Base-by-base conservation (phyloP, 2,113 vertebrate species). In the Phyllostomus discolor region DNA sequence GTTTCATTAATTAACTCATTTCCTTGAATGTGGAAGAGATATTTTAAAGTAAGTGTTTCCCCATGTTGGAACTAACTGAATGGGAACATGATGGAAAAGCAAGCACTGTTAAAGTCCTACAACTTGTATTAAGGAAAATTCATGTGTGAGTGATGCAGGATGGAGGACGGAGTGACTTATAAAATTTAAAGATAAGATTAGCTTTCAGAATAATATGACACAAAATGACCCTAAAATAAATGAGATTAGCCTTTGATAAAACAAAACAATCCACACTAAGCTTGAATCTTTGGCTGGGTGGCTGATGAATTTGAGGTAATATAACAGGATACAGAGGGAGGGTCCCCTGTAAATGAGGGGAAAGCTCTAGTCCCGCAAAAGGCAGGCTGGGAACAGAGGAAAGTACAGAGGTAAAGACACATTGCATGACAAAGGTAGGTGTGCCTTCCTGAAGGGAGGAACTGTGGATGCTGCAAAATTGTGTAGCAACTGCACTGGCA, bases 1-100 rank as follows among this genome's bases (percentile, higher is more conserved):
- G 17, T 50, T 24, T 93, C 17, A 81, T 95, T 82, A 94, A 95
- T 66, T 93, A 80, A 35, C 7, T 92, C 19, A 17, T 31, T 96
- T 96, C 48, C 1, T 83, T 89, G 16, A 1, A 81, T 4, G 20
- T 20, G 17, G 16, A 86, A 52, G 70, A 88, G n/a, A n/a, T 8
- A 86, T 78, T 89, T 89, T 22, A 26, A 79, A 95, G 28, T 69
- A 52, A 95, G 22, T 69, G 41, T 43, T 69, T 6, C 0, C n/a
- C 43, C 76, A 80, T 64, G 10, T 76, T 80, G 69, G 43, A 95
- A 67, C 20, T 75, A 95, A 81, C 7, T 33, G 69, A 91, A 66
- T 50, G 8, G 24, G 2, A 67, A 5, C n/a, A n/a, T 73, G 38
- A 35, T 22, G 78, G 35, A 90, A 94, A 90, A 82, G 12, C 80